Percentiles rank a stretch among this genome's conserved stretches.
Conservation (phyloP, 1,140 invertebrate genomes). For the Pteromalus puparum region DNA sequence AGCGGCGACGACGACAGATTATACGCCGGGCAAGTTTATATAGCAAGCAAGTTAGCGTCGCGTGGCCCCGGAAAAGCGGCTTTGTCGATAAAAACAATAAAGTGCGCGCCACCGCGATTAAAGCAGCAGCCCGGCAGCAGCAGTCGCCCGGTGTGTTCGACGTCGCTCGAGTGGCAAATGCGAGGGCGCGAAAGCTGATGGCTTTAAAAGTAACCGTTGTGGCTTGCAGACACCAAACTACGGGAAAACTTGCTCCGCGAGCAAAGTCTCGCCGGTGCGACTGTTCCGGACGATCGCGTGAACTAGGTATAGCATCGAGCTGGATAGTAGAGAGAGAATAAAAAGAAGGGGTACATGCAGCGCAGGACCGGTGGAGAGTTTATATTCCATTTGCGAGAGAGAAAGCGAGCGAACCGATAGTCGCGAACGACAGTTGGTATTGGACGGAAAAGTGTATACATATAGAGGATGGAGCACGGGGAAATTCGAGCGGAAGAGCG, state of each 20-base stretch:
- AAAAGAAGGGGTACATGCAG: constrained; percentile 42
- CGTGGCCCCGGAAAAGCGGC: constrained; percentile 9
- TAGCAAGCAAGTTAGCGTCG: not conserved
- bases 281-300: not conserved
- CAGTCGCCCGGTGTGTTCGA: not conserved
- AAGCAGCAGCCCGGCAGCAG: not conserved
- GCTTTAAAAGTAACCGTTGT: constrained; percentile 57
- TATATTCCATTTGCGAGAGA: constrained; percentile 59
- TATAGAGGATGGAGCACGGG: not conserved
- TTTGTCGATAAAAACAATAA: constrained; percentile 49
- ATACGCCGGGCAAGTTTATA: not conserved
- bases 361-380: constrained; percentile 45
- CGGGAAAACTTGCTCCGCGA: not conserved
- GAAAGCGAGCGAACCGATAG: constrained; percentile 43
- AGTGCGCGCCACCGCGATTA: constrained; percentile 6
- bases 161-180: constrained; percentile 9
- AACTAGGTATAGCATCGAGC: not conserved
- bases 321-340: constrained; percentile 47
- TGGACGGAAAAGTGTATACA: not conserved
- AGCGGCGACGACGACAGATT: not conserved
- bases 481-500: too few species aligned
- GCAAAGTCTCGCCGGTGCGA: not conserved
- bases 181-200: constrained; percentile 39
- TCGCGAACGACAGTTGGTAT: constrained; percentile 16
- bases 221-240: constrained; percentile 31